Evolutionary conservation across 2,888 invertebrate species (phyloP).

Genomic region (Fragum whitleyi): DNA sequence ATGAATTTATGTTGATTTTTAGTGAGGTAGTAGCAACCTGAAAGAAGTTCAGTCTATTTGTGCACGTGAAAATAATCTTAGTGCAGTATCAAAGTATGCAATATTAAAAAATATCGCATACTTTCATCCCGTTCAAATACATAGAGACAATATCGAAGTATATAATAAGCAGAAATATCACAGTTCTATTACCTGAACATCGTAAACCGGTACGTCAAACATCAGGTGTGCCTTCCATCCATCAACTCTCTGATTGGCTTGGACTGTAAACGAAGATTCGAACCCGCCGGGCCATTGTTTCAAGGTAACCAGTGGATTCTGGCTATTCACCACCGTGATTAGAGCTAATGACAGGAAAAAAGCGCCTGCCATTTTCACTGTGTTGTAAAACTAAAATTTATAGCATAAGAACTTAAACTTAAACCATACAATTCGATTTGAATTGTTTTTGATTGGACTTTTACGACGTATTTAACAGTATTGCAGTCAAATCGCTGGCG

Average conservation of each 20-base stretch:
- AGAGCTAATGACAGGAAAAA: not conserved
- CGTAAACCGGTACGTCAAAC: conserved; percentile 63
- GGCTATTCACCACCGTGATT: not conserved
- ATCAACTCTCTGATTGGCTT: conserved; percentile 51
- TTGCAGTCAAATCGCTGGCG: too few species aligned
- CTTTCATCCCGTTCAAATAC: too few species aligned
- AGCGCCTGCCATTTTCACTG: not conserved
- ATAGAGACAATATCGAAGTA: too few species aligned
- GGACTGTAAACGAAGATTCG: conserved; percentile 54
- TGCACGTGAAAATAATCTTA: too few species aligned
- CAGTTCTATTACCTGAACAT: conserved; percentile 61
- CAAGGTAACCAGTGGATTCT: conserved; percentile 7
- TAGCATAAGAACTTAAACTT: not conserved
- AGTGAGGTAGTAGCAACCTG: too few species aligned
- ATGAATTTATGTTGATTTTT: too few species aligned
- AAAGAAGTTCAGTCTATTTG: too few species aligned
- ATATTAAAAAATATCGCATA: too few species aligned
- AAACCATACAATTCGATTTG: not conserved
- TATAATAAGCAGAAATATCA: too few species aligned
- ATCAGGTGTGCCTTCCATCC: conserved; percentile 70
- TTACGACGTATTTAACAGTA: too few species aligned
- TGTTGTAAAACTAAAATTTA: not conserved
- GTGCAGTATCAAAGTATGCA: too few species aligned
- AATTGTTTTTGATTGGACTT: too few species aligned
- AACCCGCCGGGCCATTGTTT: conserved; percentile 62